Evolutionary conservation across 1,140 invertebrate genomes (phyloP), one percentile per base, ranked within the genome.

Genomic region (Drosophila subobscura): DNA sequence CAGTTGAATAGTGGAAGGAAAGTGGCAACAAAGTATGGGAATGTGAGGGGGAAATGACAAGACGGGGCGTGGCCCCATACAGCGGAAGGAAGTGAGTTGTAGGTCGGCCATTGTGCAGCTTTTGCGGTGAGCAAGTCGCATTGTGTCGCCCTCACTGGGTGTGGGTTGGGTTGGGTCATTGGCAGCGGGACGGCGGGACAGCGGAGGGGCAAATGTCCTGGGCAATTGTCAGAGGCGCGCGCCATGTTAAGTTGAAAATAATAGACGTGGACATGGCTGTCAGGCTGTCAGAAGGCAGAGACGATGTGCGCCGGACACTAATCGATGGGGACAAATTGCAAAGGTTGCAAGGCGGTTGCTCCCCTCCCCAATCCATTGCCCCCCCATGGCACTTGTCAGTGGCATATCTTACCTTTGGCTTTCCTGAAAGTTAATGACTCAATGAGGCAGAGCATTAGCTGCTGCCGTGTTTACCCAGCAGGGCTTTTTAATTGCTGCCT

Each of bases 61-160:
- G 58, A 16, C 14, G 23, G 70, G 55, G 56, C 44, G 68, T 68
- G 77, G 71, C 42, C 44, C 49, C 51, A 64, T 53, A 61, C 20
- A 67, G 57, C 77, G 83, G 83, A 86, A 86, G 83, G 83, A 86
- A 86, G 71, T 71, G 74, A 86, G 83, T 88, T 86, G 83, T 86
- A 88, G 72, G 74, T 88, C 75, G 83, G 74, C 78, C 64, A 88
- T 88, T 85, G 81, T 86, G 81, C 81, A 85, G 73, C 73, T 37
- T 86, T 80, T 85, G 81, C 56, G 64, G 60, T 55, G 67, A 77
- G 75, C 75, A 77, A 77, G 55, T 79, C 60, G 68, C 55, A 80
- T 76, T 80, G 77, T 64, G 66, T 65, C 71, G 77, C 65, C 65
- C 54, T 47, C 46, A 64, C 25, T 25, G 8, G 23, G n/a, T n/a